Percentiles rank a stretch among this genome's conserved stretches.
Conservation (phyloP, 2,797 vertebrate species). For the Bradypodion pumilum region DNA sequence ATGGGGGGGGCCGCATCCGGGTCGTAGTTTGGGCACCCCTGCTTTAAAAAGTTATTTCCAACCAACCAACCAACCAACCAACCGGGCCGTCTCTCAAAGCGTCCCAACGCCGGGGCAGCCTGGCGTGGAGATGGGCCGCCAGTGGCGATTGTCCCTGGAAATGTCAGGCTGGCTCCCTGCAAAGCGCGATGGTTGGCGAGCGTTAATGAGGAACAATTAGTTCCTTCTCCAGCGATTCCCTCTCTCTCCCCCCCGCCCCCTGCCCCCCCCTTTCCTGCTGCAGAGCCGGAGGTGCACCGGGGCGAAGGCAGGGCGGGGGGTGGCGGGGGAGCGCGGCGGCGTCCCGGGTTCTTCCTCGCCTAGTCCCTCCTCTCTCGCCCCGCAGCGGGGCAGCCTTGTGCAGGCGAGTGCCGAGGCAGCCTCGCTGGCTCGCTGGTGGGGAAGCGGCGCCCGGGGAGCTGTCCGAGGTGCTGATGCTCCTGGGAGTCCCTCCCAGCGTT, state of each 20-base stretch:
- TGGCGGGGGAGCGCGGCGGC: no score
- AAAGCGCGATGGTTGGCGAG: constrained; percentile 36
- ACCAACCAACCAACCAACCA: no score
- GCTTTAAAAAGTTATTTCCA: no score
- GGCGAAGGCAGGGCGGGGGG: constrained; percentile 33
- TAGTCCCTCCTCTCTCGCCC: constrained; percentile 41
- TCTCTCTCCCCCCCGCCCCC: constrained; percentile 38
- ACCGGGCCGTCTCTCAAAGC: background rate
- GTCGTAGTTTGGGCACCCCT: no score
- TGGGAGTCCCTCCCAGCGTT: background rate
- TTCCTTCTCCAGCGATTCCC: constrained; percentile 57
- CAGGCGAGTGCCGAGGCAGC: no score
- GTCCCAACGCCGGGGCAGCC: background rate
- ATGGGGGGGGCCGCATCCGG: no score
- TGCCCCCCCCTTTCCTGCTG: constrained; percentile 40
- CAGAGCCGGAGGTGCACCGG: constrained; percentile 25
- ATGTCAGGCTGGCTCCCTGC: constrained; percentile 40
- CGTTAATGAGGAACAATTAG: constrained; percentile 76
- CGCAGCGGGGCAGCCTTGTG: constrained; percentile 66
- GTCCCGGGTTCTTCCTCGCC: constrained; percentile 40
- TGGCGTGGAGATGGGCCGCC: constrained; percentile 9
- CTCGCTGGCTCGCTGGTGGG: no score
- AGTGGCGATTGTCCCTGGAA: background rate
- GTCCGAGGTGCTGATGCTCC: constrained; percentile 68
- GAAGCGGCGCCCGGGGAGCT: no score